Conservation (phyloP, 2,797 vertebrate genomes). For the Luscinia luscinia region DNA sequence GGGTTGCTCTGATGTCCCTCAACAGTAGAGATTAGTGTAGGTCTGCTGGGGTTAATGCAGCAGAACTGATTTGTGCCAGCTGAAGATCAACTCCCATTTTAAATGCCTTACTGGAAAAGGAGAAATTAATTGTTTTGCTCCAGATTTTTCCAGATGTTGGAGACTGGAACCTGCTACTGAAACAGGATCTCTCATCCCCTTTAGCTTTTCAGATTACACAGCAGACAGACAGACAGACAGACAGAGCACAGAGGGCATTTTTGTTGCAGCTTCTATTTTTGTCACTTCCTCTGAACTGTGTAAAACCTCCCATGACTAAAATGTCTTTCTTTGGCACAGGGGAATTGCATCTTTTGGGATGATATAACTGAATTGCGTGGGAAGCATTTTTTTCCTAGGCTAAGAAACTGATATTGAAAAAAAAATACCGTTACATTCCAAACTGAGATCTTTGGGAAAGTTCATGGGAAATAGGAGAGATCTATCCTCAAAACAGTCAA, state of each 20-base stretch:
- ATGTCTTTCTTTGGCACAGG: neutral
- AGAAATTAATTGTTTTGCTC: neutral
- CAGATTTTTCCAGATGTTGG: constrained; percentile 21
- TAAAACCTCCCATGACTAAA: constrained; percentile 24
- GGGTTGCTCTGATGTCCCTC: neutral
- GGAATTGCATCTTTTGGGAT: neutral
- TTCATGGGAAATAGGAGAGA: neutral
- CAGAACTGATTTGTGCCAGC: constrained; percentile 38
- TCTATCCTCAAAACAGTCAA: neutral
- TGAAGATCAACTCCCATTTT: neutral
- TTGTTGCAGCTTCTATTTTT: constrained; percentile 31
- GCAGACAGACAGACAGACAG: constrained; percentile 7
- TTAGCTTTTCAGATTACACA: constrained; percentile 28
- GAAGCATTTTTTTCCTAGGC: constrained; percentile 6
- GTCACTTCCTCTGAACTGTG: constrained; percentile 13
- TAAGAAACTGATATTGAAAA: constrained; percentile 23
- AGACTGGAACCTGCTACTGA: constrained; percentile 26
- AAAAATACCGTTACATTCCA: neutral
- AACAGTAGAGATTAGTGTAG: neutral
- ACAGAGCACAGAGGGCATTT: neutral
- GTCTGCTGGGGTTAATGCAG: constrained; percentile 21
- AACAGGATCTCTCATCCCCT: neutral
- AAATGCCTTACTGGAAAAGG: neutral
- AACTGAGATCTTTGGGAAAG: constrained; percentile 5
- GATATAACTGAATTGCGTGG: constrained; percentile 20